Conservation (phyloP, 2,113 vertebrate genomes). For the Hassar affinis region DNA sequence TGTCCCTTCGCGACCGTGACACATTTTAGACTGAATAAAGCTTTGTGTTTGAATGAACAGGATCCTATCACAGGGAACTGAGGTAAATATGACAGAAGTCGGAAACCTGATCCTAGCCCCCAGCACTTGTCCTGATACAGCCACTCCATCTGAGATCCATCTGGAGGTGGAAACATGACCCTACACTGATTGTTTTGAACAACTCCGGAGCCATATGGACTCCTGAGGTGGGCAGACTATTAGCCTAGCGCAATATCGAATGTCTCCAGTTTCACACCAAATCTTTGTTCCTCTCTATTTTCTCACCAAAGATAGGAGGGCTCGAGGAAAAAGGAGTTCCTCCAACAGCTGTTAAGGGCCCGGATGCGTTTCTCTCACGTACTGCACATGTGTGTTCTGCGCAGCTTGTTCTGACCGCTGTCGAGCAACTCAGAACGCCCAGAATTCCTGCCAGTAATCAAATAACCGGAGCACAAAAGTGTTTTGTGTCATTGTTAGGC, state of each 20-base stretch:
- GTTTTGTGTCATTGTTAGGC: constrained; percentile 67
- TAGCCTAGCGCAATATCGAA: constrained; percentile 62
- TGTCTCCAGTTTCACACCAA: constrained; percentile 41
- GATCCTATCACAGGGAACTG: constrained; percentile 37
- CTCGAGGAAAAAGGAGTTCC: constrained; percentile 3
- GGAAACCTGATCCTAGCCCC: constrained; percentile 46
- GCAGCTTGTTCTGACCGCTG: constrained; percentile 25
- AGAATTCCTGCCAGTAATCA: constrained; percentile 64
- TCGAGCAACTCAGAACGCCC: constrained; percentile 34
- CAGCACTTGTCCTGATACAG: constrained; percentile 46
- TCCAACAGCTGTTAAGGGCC: constrained; percentile 4
- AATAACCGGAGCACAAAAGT: constrained; percentile 57
- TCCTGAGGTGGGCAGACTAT: constrained; percentile 47
- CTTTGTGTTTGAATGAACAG: constrained; percentile 52
- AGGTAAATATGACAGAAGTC: constrained; percentile 48
- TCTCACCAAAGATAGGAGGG: constrained; percentile 3
- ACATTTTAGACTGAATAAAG: constrained; percentile 42
- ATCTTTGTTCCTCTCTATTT: constrained; percentile 44
- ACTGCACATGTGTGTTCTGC: constrained; percentile 5
- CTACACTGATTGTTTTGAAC: constrained; percentile 62
- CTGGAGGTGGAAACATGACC: constrained; percentile 64
- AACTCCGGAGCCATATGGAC: constrained; percentile 64
- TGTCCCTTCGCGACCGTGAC: constrained; percentile 35
- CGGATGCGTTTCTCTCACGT: background rate
- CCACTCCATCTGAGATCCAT: constrained; percentile 55